Evolutionary conservation across 1,140 invertebrate species (phyloP).

Genomic region (Apis cerana): DNA sequence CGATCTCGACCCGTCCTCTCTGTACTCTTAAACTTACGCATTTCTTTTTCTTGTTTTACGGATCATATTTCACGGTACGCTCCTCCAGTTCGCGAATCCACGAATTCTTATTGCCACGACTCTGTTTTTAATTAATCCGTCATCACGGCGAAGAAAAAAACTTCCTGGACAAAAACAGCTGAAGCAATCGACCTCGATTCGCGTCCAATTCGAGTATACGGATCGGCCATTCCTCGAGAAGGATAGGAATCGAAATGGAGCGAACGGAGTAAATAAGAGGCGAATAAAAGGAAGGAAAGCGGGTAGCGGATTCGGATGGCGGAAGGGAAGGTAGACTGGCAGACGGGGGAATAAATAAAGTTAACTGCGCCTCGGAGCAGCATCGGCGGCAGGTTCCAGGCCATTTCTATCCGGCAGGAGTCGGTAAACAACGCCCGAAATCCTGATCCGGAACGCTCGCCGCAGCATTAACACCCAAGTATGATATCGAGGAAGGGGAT

Average conservation of each 20-base stretch:
- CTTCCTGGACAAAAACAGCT: neutral
- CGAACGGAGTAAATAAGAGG: neutral
- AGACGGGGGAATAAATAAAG: constrained; percentile 47
- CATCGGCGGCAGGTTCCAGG: constrained; percentile 36
- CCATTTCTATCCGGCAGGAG: constrained; percentile 31
- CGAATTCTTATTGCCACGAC: too few relatives aligned
- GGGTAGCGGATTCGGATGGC: neutral
- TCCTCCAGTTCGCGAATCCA: neutral
- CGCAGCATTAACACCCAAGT: constrained; percentile 32
- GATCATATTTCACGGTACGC: constrained; percentile 1
- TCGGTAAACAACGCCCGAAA: constrained; percentile 39
- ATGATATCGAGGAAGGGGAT: constrained; percentile 25
- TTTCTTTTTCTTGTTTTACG: neutral
- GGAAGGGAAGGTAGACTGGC: constrained; percentile 44
- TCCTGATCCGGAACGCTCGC: constrained; percentile 19
- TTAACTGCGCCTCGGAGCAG: constrained; percentile 41
- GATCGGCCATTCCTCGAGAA: neutral
- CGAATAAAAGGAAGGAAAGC: constrained; percentile 9
- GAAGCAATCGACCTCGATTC: neutral
- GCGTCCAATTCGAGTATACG: neutral
- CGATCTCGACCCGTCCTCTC: neutral
- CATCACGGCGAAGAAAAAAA: too few relatives aligned
- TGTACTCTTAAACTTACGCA: neutral
- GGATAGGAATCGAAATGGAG: neutral
- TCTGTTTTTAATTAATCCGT: too few relatives aligned